Conservation (phyloP, 37 sponge, comb jelly and placozoan species). For the Eunapius fragilis region DNA sequence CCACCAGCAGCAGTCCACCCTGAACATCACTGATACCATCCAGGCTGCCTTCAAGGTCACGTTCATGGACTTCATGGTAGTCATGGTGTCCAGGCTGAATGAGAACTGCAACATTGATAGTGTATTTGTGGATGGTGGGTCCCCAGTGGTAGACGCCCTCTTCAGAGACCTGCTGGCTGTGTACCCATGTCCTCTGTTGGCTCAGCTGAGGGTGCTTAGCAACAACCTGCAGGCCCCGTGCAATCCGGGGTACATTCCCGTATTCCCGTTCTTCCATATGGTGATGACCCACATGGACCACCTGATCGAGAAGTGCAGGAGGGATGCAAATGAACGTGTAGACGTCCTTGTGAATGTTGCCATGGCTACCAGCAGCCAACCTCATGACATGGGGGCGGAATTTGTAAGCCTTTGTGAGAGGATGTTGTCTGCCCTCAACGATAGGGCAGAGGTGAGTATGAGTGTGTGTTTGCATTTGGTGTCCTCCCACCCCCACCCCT, state of each 20-base stretch:
- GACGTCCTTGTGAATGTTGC: constrained; percentile 12
- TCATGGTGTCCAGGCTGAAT: constrained; percentile 74
- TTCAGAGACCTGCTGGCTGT: constrained; percentile 56
- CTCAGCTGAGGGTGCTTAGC: constrained; percentile 47
- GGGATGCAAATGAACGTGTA: constrained; percentile 14
- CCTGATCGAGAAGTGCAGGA: constrained; percentile 21
- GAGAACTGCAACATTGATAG: constrained; percentile 70
- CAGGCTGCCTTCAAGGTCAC: constrained; percentile 66
- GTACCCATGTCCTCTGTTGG: constrained; percentile 43
- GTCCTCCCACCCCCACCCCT: not conserved
- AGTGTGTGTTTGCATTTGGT: not conserved
- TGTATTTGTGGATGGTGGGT: constrained; percentile 23
- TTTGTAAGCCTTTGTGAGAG: not conserved
- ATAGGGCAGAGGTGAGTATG: not conserved
- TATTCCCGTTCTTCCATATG: constrained; percentile 57
- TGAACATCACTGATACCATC: constrained; percentile 80
- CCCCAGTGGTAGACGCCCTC: constrained; percentile 25
- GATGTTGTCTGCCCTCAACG: not conserved
- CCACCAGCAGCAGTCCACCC: constrained; percentile 61
- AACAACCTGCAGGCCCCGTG: constrained; percentile 10
- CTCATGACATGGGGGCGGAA: not conserved
- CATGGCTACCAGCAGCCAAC: not conserved
- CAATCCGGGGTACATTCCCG: not conserved
- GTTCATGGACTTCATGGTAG: constrained; percentile 74
- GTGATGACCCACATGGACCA: constrained; percentile 40